A percentile compares a stretch with the other conserved stretches of the same genome.
phyloP scores from a whole-genome alignment of 2,797 vertebrate species.

The Pelochelys cantorii region DNA sequence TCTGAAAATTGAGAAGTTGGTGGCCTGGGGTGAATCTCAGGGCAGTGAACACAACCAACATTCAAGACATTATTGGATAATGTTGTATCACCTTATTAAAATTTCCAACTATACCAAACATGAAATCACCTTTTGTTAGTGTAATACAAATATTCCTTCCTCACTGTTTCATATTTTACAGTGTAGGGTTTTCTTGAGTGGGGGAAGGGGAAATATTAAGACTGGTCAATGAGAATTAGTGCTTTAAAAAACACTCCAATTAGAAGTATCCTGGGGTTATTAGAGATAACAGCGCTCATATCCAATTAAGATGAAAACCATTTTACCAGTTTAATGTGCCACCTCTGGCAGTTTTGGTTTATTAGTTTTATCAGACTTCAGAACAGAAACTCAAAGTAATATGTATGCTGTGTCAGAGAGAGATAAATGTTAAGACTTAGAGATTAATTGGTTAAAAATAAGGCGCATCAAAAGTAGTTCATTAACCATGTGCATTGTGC shows the following conservation, averaged over 20 bases:
- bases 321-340: conserved; percentile 84
- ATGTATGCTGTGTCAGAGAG: conserved; percentile 72
- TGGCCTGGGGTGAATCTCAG: conserved; percentile 75
- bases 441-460: conserved; percentile 80
- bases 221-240: conserved; percentile 74
- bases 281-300: conserved; percentile 84
- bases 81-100: conserved; percentile 58
- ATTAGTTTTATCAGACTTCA: conserved; percentile 86
- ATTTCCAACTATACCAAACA: conserved; percentile 58
- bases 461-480: conserved; percentile 76
- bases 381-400: conserved; percentile 80
- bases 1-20: conserved; percentile 76
- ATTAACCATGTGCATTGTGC: conserved; percentile 64
- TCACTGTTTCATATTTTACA: background rate
- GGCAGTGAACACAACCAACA: conserved; percentile 66
- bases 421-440: conserved; percentile 73
- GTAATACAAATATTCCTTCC: conserved; percentile 61
- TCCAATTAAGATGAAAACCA: conserved; percentile 88
- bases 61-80: conserved; percentile 63
- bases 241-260: conserved; percentile 80
- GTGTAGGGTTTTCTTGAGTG: conserved; percentile 12
- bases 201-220: conserved; percentile 63
- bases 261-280: conserved; percentile 87
- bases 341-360: conserved; percentile 86
- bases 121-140: conserved; percentile 68